Base-by-base conservation (phyloP, 2,888 invertebrate genomes). In the Ophion slaviceki region DNA sequence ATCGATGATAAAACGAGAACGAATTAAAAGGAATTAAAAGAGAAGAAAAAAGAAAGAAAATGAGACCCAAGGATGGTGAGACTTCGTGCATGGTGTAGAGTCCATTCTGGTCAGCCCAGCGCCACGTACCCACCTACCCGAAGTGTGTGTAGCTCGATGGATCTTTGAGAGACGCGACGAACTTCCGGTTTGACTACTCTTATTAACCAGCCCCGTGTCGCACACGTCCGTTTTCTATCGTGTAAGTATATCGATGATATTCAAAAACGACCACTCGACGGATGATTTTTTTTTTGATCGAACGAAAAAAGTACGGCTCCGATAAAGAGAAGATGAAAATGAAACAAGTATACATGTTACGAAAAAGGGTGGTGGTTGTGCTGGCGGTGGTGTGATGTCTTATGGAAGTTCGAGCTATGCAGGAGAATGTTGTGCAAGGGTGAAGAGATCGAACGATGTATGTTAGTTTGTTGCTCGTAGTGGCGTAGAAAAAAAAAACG, bases 21-120 rank as follows among this genome's bases (percentile, higher is more conserved):
- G n/a, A 20, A 47, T 53, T 57, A 53, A 53, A 53, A 53, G 53
- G 53, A 20, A 59, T 20, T 28, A 47, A 57, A 20, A 53, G 53
- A 17, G 53, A 20, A 45, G 59, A 47, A 20, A 70, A 62, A 10
- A 59, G 7, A 68, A n/a, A 40, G 61, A 36, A n/a, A 24, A 53
- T 57, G 36, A 72, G 53, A 74, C 28, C 59, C 20, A 62, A 66
- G 64, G n/a, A 67, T 67, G 76, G 85, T 77, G 85, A 85, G 79
- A 75, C 79, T 83, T 47, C 86, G 85, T 88, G 88, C 88, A 88
- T 87, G 87, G 84, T 84, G 75, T 75, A 77, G 64, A 82, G 64
- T 81, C 71, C 59, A 62, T 72, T 79, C 45, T 86, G 71, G 82
- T 80, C 79, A 80, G 80, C 71, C 82, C 82, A 82, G 71, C 79